Conservation (phyloP, 2,113 vertebrate genomes). For the Speoplatyrhinus poulsoni region DNA sequence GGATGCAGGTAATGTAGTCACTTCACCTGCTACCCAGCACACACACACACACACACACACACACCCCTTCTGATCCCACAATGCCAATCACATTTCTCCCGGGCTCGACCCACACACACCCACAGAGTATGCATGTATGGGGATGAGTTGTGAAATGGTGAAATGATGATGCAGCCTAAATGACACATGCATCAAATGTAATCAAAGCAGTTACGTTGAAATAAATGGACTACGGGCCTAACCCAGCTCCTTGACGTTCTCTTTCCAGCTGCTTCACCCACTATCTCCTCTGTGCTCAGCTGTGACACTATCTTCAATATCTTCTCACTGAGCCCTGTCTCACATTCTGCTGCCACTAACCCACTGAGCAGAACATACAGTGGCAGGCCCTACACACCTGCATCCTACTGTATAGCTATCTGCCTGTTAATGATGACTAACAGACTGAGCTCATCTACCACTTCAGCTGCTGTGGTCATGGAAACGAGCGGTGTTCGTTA, state of each 20-base stretch:
- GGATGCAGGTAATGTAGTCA: constrained; percentile 81
- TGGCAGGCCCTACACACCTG: neutral
- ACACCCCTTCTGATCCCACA: neutral
- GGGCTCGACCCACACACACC: constrained; percentile 35
- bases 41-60: neutral
- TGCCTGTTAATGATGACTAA: no score
- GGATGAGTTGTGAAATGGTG: neutral
- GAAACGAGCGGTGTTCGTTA: no score
- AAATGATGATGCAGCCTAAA: neutral
- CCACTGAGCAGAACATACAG: neutral
- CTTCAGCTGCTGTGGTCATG: no score
- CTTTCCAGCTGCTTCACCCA: neutral
- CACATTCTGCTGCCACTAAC: constrained; percentile 3
- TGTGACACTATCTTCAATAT: constrained; percentile 4
- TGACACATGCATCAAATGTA: no score
- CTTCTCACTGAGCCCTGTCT: constrained; percentile 1
- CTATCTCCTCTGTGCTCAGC: constrained; percentile 1
- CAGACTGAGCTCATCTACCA: no score
- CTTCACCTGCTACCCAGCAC: neutral
- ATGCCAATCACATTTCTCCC: no score
- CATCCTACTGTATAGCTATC: neutral
- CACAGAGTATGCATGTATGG: no score
- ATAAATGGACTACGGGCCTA: constrained; percentile 41
- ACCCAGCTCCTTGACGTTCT: constrained; percentile 23
- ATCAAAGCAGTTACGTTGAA: no score